Evolutionary conservation across 2,797 vertebrate genomes (phyloP), one percentile per base, ranked within the genome.

Genomic region (Sebastes goodei): DNA sequence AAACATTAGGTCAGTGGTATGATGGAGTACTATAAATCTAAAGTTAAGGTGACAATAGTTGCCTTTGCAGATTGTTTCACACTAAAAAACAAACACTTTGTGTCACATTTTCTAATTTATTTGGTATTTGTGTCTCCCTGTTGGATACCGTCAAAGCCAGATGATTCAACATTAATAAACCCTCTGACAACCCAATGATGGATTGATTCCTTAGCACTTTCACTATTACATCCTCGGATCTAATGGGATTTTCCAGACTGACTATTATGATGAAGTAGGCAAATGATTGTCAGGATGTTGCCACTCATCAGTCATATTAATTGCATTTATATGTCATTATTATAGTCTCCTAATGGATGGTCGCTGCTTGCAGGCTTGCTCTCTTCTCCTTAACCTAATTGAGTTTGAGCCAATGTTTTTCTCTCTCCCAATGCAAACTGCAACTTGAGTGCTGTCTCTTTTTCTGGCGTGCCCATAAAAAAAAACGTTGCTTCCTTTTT

Each of bases 271-370:
- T 93, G 88, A 91, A 94, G 92, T 88, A 89, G 89, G 86, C 78
- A 78, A 85, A 92, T 93, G 90, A 94, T 93, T 93, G 92, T 90
- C 89, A 87, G 87, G 84, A 91, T 90, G 91, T 90, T 93, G 88
- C 88, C 79, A 88, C 90, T 92, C 93, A 94, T 94, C 92, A 86
- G 79, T 94, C 92, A 93, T 91, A 93, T 94, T 94, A 95, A 93
- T 94, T 94, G 86, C 90, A 90, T 95, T 94, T 92, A 89, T 93
- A 87, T 91, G 92, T 90, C 94, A 90, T 94, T 94, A 94, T 94
- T 90, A 89, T 75, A 62, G 82, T 67, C 75, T 87, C 77, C 75
- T 92, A 93, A 94, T 94, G 91, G 91, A 94, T 88, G 89, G 71
- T 88, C 73, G 83, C 86, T 86, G 70, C 85, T 90, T 73, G 78